Conservation (phyloP, 2,888 invertebrate species). For the Cremastobaeus sp. region DNA sequence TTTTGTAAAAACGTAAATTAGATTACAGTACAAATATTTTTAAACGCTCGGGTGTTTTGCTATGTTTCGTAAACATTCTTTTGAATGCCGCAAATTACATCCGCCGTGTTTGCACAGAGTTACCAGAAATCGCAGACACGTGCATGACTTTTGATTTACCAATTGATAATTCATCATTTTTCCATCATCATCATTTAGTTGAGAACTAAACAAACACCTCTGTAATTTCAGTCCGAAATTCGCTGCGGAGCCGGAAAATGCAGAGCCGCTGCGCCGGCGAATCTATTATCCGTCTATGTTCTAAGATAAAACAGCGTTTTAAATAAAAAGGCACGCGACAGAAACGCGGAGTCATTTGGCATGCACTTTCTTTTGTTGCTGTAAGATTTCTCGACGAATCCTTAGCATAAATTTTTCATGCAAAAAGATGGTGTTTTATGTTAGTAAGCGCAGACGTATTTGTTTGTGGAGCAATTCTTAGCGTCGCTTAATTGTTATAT, state of each 20-base stretch:
- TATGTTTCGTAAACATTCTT: slow-evolving; percentile 23
- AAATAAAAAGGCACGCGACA: not conserved
- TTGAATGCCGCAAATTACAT: slow-evolving; percentile 24
- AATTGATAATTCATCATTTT: too few relatives aligned
- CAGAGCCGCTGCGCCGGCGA: too few relatives aligned
- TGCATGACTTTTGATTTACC: slow-evolving; percentile 6
- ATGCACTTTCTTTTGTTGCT: not conserved
- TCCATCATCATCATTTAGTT: too few relatives aligned
- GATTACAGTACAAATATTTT: slow-evolving; percentile 46
- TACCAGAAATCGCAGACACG: slow-evolving; percentile 14
- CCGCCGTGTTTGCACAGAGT: slow-evolving; percentile 12
- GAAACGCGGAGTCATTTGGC: not conserved
- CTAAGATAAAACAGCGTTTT: too few relatives aligned
- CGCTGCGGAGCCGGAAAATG: too few relatives aligned
- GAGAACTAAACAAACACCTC: too few relatives aligned
- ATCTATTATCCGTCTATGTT: too few relatives aligned
- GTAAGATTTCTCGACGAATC: slow-evolving; percentile 5
- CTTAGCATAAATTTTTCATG: slow-evolving; percentile 24
- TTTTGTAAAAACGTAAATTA: slow-evolving; percentile 45
- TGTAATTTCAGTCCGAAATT: too few relatives aligned
- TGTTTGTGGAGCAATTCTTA: slow-evolving; percentile 47
- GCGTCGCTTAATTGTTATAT: slow-evolving; percentile 58
- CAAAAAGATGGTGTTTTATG: slow-evolving; percentile 31
- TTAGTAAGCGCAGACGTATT: slow-evolving; percentile 35
- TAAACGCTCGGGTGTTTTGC: slow-evolving; percentile 9